A percentile compares a stretch with the other conserved stretches of the same genome.
These are phyloP conservation scores for Philonicus albiceps DNA, from an alignment of 2,888 invertebrate species.

Conservation along the genomic window DNA sequence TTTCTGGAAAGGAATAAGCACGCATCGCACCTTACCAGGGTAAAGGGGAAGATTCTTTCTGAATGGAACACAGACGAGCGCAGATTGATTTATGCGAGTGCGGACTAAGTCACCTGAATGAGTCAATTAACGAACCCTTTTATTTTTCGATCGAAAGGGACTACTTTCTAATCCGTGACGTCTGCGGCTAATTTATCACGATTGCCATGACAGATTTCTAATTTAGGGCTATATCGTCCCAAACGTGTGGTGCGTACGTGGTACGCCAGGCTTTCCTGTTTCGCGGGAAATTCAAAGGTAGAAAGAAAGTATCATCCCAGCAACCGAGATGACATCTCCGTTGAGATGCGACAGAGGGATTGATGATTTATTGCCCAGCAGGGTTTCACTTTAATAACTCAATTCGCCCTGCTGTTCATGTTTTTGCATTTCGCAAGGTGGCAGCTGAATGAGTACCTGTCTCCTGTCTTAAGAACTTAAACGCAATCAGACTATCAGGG, in stretches of 20 bases:
- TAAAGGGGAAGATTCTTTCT: background rate
- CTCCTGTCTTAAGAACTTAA: background rate
- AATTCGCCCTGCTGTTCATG: constrained; percentile 21
- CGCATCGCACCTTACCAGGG: background rate
- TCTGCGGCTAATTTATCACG: constrained; percentile 9
- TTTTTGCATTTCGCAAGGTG: background rate
- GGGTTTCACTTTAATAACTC: constrained; percentile 14
- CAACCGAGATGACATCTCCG: background rate
- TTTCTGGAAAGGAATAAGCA: background rate
- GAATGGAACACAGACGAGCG: background rate
- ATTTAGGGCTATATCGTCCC: background rate
- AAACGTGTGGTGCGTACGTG: background rate
- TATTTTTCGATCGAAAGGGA: background rate
- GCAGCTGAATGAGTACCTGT: background rate
- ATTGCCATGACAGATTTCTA: constrained; percentile 15
- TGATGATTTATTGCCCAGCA: constrained; percentile 16
- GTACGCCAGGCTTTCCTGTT: background rate
- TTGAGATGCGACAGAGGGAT: background rate
- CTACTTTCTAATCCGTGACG: constrained; percentile 23
- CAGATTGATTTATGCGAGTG: background rate
- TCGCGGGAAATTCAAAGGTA: background rate
- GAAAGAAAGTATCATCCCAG: background rate
- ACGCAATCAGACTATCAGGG: background rate
- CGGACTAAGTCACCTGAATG: background rate
- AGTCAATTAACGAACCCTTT: background rate